Percentiles rank a stretch among this genome's conserved stretches.
phyloP scores from a whole-genome alignment of 2,113 vertebrate species.

The Romanogobio albipinnatus region DNA sequence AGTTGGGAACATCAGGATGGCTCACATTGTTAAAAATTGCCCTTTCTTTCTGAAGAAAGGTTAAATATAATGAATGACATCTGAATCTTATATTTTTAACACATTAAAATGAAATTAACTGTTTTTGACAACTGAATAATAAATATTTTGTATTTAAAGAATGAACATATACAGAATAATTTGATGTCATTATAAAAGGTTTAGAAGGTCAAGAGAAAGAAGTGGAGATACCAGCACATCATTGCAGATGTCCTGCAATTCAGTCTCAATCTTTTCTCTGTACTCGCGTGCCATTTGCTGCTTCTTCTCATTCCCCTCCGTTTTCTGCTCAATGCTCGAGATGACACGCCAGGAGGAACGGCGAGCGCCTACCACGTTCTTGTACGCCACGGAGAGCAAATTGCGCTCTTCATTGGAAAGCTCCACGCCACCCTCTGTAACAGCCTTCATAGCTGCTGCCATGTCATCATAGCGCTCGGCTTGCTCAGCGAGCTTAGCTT shows the following conservation, averaged over 20 bases:
- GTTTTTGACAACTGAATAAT: neutral
- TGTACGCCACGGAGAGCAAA: slow-evolving; percentile 96
- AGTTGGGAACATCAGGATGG: neutral
- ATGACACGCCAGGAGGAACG: slow-evolving; percentile 98
- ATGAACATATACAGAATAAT: neutral
- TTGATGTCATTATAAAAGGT: neutral
- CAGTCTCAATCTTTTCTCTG: slow-evolving; percentile 93
- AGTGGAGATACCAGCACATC: slow-evolving; percentile 65
- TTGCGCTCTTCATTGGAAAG: slow-evolving; percentile 98
- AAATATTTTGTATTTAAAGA: neutral
- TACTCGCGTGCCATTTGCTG: slow-evolving; percentile 95
- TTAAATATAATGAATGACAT: neutral
- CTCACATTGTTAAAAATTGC: neutral
- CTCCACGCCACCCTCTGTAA: slow-evolving; percentile 91
- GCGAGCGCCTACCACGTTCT: slow-evolving; percentile 97
- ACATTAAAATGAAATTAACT: neutral
- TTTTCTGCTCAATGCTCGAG: slow-evolving; percentile 99
- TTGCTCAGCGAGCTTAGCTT: slow-evolving; percentile 97
- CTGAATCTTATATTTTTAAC: neutral
- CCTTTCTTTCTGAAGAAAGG: neutral
- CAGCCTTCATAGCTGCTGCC: slow-evolving; percentile 94
- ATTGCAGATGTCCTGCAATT: slow-evolving; percentile 96
- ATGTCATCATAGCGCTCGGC: slow-evolving; percentile 98
- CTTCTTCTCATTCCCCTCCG: slow-evolving; percentile 95
- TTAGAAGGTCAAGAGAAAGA: neutral